phyloP scores from a whole-genome alignment of 1,140 invertebrate genomes.

The Calephelis nemesis region DNA sequence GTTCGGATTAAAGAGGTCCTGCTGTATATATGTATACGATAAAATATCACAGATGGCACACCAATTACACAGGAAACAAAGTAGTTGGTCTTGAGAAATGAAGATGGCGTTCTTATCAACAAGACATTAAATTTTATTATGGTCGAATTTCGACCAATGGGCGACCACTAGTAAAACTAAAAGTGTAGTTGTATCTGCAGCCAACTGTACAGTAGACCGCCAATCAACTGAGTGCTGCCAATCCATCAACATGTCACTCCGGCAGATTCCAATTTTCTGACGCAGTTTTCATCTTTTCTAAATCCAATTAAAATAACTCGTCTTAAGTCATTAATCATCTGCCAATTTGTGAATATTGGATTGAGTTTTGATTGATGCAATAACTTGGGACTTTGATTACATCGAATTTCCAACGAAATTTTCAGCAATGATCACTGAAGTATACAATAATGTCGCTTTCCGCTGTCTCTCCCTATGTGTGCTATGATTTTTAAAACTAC shows the following conservation, averaged over 20 bases:
- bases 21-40: too few relatives aligned
- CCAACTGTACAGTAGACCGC: background rate
- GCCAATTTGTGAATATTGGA: conserved; percentile 9
- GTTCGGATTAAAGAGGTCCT: too few relatives aligned
- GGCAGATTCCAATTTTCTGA: conserved; percentile 22
- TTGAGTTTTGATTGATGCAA: conserved; percentile 17
- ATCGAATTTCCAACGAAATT: background rate
- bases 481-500: too few relatives aligned
- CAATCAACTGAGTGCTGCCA: conserved; percentile 19
- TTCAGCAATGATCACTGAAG: too few relatives aligned
- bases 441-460: too few relatives aligned
- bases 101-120: too few relatives aligned
- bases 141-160: too few relatives aligned
- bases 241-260: conserved; percentile 21
- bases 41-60: too few relatives aligned
- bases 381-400: conserved; percentile 12
- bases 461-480: too few relatives aligned
- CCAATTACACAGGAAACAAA: too few relatives aligned
- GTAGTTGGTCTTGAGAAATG: too few relatives aligned
- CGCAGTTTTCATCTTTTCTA: conserved; percentile 15
- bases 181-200: background rate
- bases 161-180: background rate
- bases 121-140: too few relatives aligned
- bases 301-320: conserved; percentile 10
- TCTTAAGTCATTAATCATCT: conserved; percentile 16